Base-by-base conservation (phyloP, 2,888 invertebrate species). In the Malthinus flaveolus region DNA sequence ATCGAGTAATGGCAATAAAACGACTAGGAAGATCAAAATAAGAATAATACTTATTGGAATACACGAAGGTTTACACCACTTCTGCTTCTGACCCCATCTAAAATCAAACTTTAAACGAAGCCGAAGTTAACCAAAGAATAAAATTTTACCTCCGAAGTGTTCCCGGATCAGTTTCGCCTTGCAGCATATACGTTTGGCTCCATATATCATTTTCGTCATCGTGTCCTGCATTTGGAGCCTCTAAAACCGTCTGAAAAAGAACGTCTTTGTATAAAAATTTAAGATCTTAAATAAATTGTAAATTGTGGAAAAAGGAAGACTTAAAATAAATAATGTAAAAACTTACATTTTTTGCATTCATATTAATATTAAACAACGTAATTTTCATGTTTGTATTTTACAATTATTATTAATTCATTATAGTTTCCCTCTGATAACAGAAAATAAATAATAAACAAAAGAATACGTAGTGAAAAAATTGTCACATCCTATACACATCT, bases 21-120 rank as follows among this genome's bases (percentile, higher is more conserved):
- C 91, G 49, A 93, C 90, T 63, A 92, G 81, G 62, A 92, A 87
- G 69, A 92, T 91, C 70, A 93, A 78, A 49, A 91, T 81, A 67
- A 92, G 84, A 61, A 93, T 89, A 73, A 92, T 85, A 23, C 89
- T 87, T 60, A 92, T 90, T 5, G 92, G 92, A 69, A 93, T 89
- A 77, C 92, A 93, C 7, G 93, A 92, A 6, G 92, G 92, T 62
- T 88, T 84, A 78, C 89, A 90, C 89, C 90, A 90, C 59, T 80
- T 81, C 70, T 85, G 85, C 63, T 82, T 81, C 56, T 76, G 74
- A 59, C 82, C 81, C 83, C 84, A 84, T 51, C 54, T 59, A 35
- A 47, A 51, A 42, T 23, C 11, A 8, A 11, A 6, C 11, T 35
- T 23, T n/a, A 5, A 23, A 23, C 5, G 23, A 23, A 23, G 5